A percentile compares a stretch with the other conserved stretches of the same genome.
Conservation (phyloP, 2,113 vertebrate genomes). For the Manacus vitellinus region DNA sequence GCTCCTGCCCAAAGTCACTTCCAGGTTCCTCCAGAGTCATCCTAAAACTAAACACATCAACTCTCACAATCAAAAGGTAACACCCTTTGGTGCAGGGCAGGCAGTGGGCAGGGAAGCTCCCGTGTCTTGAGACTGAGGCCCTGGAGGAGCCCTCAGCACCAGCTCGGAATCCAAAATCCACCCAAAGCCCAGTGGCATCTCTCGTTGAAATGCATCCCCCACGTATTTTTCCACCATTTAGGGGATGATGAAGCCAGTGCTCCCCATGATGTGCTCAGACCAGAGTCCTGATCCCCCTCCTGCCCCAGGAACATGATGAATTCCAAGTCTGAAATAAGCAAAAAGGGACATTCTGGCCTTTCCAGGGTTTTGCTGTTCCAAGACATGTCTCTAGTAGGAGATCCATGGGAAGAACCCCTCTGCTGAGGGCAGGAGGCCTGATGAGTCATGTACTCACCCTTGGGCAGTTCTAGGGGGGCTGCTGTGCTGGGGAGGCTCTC, state of each 20-base stretch:
- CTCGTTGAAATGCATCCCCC: background rate
- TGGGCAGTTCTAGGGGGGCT: background rate
- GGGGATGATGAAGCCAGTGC: background rate
- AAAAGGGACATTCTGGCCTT: background rate
- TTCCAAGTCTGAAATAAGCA: background rate
- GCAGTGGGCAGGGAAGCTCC: background rate
- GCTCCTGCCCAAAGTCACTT: background rate
- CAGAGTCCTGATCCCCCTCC: rapidly evolving
- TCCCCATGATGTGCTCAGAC: background rate
- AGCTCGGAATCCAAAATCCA: background rate
- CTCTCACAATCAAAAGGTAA: background rate
- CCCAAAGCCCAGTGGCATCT: background rate
- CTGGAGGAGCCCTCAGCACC: background rate
- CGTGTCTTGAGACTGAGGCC: background rate
- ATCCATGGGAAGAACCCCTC: background rate
- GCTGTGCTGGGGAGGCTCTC: background rate
- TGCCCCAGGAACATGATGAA: rapidly evolving
- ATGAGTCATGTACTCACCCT: rapidly evolving
- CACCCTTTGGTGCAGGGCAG: background rate
- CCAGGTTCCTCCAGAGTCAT: background rate
- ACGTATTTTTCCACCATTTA: rapidly evolving
- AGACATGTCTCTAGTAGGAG: rapidly evolving
- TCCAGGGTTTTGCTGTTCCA: background rate
- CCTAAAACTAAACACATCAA: background rate
- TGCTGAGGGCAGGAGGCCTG: background rate